Evolutionary conservation across 2,113 vertebrate species (phyloP).

Genomic region (Isurus oxyrinchus): DNA sequence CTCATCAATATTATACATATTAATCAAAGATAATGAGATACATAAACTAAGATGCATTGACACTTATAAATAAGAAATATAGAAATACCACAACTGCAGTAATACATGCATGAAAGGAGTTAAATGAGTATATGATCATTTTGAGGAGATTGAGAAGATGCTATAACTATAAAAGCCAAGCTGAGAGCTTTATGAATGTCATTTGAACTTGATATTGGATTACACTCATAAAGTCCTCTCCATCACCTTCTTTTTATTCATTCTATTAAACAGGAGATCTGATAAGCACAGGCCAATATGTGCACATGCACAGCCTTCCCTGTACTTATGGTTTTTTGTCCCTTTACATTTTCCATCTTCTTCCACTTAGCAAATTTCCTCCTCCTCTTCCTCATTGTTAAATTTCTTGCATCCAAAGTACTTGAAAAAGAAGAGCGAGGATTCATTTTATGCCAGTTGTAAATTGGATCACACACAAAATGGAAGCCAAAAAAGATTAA

Average conservation of each 20-base stretch:
- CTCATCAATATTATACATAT: constrained; percentile 18
- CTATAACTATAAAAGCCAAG: constrained; percentile 33
- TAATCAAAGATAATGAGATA: constrained; percentile 22
- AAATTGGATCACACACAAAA: neutral
- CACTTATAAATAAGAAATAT: constrained; percentile 33
- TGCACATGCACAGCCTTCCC: too few species aligned
- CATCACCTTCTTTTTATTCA: constrained; percentile 22
- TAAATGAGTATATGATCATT: constrained; percentile 17
- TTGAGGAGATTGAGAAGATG: constrained; percentile 26
- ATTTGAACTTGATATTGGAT: constrained; percentile 31
- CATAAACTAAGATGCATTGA: constrained; percentile 11
- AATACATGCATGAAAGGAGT: constrained; percentile 6
- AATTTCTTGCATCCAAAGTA: neutral
- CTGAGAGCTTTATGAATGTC: constrained; percentile 30
- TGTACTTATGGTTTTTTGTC: neutral
- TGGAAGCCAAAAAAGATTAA: neutral
- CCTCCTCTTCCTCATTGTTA: neutral
- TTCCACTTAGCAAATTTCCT: neutral
- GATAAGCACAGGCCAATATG: constrained; percentile 7
- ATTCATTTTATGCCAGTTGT: neutral
- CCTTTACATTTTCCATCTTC: neutral
- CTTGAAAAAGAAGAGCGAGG: neutral
- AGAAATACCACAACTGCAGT: neutral
- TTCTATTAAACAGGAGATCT: constrained; percentile 19
- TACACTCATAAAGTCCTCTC: constrained; percentile 26